Base-by-base conservation (phyloP, 2,113 vertebrate genomes). In the Mustela lutreola region DNA sequence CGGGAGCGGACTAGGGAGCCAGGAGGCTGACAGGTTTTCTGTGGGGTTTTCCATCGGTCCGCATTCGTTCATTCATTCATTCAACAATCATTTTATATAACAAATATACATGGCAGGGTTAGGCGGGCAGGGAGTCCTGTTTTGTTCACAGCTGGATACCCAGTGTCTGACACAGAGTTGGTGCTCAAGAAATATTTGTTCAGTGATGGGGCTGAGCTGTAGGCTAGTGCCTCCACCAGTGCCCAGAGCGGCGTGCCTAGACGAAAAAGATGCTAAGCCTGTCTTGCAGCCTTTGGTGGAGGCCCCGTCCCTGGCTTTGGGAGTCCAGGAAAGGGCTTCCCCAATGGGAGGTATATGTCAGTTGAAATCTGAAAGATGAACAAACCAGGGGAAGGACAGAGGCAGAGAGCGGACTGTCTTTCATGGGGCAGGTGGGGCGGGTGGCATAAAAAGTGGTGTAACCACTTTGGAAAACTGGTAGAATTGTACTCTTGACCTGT, bases 21-120 rank as follows among this genome's bases (percentile, higher is more conserved):
- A 16, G 56, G 82, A 94, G 81, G 39, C 62, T 48, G 56, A n/a
- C 53, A 76, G 53, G 14, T 79, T 89, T 93, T 80, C 78, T 53
- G 39, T 48, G 36, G 56, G 73, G 45, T 24, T 95, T 71, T 94
- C 22, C 76, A 63, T 81, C 2, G 11, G 36, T 82, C 71, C 71
- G 42, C 91, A 56, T 82, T 79, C 62, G 58, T 87, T 91, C 62
- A 62, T 87, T 91, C 70, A 63, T 76, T 96, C 45, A 5, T 86
- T 81, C 22, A 83, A 39, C 36, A 70, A 78, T 75, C 81, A 76
- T 80, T 95, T 97, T 79, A 36, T 96, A 85, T n/a, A 63, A 48
- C 79, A 89, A 33, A 94, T 83, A 73, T 9, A 65, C 24, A 12
- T 11, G 4, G 58, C 48, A 19, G 58, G 31, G 75, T 42, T 82